phyloP scores from a whole-genome alignment of 2,888 invertebrate species.

The Microctonus hyperodae region DNA sequence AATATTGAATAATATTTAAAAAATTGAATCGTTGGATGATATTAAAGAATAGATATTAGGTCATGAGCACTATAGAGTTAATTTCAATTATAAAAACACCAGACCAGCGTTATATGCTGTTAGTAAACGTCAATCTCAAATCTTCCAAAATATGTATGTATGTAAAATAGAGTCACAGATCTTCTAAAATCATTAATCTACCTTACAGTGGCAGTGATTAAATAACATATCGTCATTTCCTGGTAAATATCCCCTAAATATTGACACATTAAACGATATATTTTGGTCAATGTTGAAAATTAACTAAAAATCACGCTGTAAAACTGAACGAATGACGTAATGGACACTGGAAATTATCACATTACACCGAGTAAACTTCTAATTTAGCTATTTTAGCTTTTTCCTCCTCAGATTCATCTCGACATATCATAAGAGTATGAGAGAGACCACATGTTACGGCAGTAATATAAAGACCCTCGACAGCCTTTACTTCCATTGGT shows the following conservation, averaged over 20 bases:
- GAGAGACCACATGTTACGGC: constrained; percentile 85
- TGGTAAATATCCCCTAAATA: background rate
- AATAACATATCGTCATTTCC: constrained; percentile 20
- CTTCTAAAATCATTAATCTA: background rate
- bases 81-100: background rate
- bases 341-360: background rate
- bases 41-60: background rate
- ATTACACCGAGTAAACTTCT: constrained; percentile 64
- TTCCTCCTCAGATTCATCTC: constrained; percentile 72
- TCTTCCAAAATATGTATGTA: background rate
- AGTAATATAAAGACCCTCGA: constrained; percentile 79
- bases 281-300: background rate
- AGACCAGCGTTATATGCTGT: background rate
- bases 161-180: constrained; percentile 11
- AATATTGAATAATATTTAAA: background rate
- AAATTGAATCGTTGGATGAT: background rate
- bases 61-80: background rate
- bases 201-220: background rate
- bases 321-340: background rate
- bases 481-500: constrained; percentile 84
- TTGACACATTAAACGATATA: background rate
- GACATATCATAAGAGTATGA: constrained; percentile 78
- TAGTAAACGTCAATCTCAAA: background rate
- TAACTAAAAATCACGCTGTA: background rate
- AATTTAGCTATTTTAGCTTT: constrained; percentile 69